Base-by-base conservation (phyloP, 2,888 invertebrate species). In the Iselma pallidipennis region DNA sequence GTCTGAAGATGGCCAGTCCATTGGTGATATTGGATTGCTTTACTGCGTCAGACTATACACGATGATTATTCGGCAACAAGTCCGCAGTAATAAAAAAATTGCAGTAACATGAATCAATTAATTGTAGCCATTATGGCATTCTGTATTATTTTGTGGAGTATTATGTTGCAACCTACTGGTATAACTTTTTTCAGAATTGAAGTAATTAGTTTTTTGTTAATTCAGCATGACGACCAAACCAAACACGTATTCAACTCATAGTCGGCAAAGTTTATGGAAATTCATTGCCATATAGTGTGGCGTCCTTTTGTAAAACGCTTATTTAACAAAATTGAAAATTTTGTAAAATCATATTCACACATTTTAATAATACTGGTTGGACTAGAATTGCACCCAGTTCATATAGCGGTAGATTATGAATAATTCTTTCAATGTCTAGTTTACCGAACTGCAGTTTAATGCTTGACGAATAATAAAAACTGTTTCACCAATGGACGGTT, bases 1-100 rank as follows among this genome's bases (percentile, higher is more conserved):
- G 65, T 66, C 61, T 61, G 58, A 55, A 61, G 57, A 65, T 63
- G 67, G 66, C 59, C 67, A 63, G 55, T 64, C 62, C 55, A 63
- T 60, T 61, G 63, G 55, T 63, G 49, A 64, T 68, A 67, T 67
- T 67, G 61, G 62, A 70, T 66, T 65, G 61, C 61, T 59, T 50
- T 42, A 33, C 49, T 59, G 56, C 59, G 50, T 48, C 49, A 31
- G 25, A 50, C 21, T 19, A n/a, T n/a, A n/a, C n/a, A n/a, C 42
- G 42, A 19, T 5, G 14, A 49, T n/a, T n/a, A n/a, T n/a, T n/a
- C n/a, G n/a, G n/a, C n/a, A n/a, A n/a, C n/a, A n/a, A n/a, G n/a
- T n/a, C n/a, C n/a, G n/a, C n/a, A n/a, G n/a, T n/a, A n/a, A n/a
- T n/a, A n/a, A n/a, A n/a, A n/a, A n/a, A n/a, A n/a, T n/a, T n/a